Evolutionary conservation across 2,113 vertebrate genomes (phyloP).

Genomic region (Notechis scutatus): DNA sequence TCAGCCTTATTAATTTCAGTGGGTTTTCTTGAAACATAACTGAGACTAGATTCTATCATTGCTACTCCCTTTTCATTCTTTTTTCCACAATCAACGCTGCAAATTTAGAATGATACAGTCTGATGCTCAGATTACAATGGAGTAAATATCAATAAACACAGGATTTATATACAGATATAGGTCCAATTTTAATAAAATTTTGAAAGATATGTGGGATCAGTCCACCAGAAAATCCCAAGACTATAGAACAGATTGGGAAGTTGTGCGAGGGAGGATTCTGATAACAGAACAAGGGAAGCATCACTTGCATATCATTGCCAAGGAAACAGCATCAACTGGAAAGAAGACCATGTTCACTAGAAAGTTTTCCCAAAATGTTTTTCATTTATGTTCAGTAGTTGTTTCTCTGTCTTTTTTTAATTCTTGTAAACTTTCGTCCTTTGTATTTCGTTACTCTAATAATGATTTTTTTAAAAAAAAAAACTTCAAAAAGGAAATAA

Average conservation of each 20-base stretch:
- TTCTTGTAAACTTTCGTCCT: not conserved
- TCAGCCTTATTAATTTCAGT: not conserved
- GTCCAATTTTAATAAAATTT: not conserved
- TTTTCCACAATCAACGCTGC: not conserved
- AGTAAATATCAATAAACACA: not conserved
- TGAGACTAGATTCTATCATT: not conserved
- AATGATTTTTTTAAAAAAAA: not conserved
- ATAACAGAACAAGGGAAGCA: not conserved
- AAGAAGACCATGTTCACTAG: not conserved
- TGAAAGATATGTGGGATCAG: not conserved
- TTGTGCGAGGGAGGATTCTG: not conserved
- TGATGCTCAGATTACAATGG: not conserved
- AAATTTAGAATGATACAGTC: not conserved
- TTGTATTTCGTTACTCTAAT: not conserved
- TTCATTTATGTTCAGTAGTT: not conserved
- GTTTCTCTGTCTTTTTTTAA: not conserved
- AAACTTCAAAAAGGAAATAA: not conserved
- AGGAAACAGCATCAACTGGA: not conserved
- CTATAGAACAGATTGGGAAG: not conserved
- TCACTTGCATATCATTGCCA: not conserved
- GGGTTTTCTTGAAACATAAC: not conserved
- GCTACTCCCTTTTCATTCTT: not conserved
- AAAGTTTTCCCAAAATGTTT: not conserved
- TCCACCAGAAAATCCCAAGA: not conserved
- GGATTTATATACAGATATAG: not conserved